These are phyloP conservation scores for Catamblyrhynchus diadema DNA, from an alignment of 2,797 vertebrate species.

Conservation along the genomic window DNA sequence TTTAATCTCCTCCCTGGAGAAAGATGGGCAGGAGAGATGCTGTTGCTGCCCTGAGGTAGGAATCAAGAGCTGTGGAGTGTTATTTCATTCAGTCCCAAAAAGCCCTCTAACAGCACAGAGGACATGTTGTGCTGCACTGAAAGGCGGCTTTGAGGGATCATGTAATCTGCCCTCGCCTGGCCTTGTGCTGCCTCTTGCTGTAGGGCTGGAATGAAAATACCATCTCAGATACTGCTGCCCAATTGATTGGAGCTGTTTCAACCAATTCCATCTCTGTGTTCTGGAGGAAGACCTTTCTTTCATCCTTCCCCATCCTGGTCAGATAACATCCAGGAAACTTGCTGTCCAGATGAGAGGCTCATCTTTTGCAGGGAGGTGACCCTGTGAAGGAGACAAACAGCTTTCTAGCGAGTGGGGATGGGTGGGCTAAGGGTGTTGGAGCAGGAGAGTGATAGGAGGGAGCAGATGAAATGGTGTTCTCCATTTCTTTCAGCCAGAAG, in stretches of 20 bases:
- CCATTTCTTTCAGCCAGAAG: background rate
- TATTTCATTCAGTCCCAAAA: conserved; percentile 55
- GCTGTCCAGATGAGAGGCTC: background rate
- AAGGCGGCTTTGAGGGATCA: conserved; percentile 56
- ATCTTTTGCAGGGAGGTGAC: background rate
- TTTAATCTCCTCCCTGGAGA: conserved; percentile 48
- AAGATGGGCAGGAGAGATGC: conserved; percentile 38
- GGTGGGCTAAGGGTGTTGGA: background rate
- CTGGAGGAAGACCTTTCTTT: background rate
- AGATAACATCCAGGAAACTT: background rate
- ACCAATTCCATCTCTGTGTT: background rate
- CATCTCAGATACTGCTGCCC: conserved; percentile 7
- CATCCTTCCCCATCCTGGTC: background rate
- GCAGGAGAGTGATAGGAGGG: background rate
- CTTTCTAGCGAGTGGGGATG: background rate
- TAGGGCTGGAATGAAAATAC: conserved; percentile 52
- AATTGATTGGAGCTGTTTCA: conserved; percentile 20
- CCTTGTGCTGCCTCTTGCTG: conserved; percentile 33
- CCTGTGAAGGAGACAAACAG: background rate
- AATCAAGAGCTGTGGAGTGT: conserved; percentile 53
- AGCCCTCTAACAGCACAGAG: conserved; percentile 50
- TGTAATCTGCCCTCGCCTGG: conserved; percentile 53
- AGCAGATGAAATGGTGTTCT: background rate
- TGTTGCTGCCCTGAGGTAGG: conserved; percentile 33
- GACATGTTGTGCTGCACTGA: conserved; percentile 55